Evolutionary conservation across 2,113 vertebrate genomes (phyloP).

Genomic region (Barbus barbus): DNA sequence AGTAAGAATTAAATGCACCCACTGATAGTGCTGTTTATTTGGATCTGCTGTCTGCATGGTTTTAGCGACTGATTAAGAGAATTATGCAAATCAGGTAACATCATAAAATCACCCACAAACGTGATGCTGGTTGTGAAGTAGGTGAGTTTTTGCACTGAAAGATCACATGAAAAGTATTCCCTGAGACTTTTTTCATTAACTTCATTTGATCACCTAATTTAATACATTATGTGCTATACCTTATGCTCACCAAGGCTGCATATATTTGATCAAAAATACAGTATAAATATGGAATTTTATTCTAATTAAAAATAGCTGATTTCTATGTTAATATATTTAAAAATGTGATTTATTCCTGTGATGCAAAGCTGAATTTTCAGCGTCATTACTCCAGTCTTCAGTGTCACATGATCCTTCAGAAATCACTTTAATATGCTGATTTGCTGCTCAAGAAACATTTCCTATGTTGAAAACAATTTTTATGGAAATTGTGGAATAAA

Average conservation of each 20-base stretch:
- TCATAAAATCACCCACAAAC: not conserved
- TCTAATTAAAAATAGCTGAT: not conserved
- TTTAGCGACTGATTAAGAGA: not conserved
- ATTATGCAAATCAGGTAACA: not conserved
- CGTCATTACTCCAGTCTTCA: no score
- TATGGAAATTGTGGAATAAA: not conserved
- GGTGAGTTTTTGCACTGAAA: not conserved
- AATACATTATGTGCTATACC: not conserved
- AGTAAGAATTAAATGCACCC: not conserved
- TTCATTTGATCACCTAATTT: not conserved
- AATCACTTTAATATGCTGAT: no score
- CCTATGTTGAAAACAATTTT: not conserved
- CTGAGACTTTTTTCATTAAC: not conserved
- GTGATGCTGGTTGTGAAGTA: not conserved
- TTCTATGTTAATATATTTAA: not conserved
- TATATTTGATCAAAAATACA: not conserved
- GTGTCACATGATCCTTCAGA: no score
- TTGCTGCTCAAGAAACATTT: no score
- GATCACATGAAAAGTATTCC: not conserved
- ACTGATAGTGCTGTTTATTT: not conserved
- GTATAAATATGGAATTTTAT: not conserved
- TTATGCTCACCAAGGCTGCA: not conserved
- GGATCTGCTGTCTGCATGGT: not conserved
- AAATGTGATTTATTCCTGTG: no score
- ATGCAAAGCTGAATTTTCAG: not conserved